These are phyloP conservation scores for Orycteropus afer DNA, from an alignment of 2,113 vertebrate species.

Conservation along the genomic window DNA sequence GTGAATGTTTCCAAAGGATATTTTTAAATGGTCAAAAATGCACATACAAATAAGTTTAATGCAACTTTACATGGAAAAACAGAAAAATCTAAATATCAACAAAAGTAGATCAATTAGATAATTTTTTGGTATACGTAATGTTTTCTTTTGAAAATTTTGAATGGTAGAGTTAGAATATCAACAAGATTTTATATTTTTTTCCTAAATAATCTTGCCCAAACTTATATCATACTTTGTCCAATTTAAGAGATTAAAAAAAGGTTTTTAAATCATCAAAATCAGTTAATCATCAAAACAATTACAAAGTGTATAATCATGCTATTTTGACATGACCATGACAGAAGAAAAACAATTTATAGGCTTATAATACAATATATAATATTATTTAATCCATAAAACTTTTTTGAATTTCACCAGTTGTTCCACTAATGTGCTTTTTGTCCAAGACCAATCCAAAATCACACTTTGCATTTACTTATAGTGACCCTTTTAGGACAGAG, in stretches of 20 bases:
- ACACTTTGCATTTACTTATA: neutral
- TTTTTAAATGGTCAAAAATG: constrained; percentile 36
- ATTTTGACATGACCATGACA: neutral
- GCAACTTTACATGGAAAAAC: neutral
- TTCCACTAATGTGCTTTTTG: neutral
- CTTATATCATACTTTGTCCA: neutral
- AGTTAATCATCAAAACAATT: neutral
- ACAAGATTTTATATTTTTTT: neutral
- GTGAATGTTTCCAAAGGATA: neutral
- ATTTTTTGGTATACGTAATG: neutral
- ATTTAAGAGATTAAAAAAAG: neutral
- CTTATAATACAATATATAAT: neutral
- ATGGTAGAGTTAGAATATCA: neutral
- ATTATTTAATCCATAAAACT: neutral
- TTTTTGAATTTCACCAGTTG: neutral
- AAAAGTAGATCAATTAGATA: constrained; percentile 11
- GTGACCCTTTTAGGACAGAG: too few species aligned
- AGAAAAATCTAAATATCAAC: constrained; percentile 12
- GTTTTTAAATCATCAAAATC: neutral
- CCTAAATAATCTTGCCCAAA: neutral
- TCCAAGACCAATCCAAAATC: neutral
- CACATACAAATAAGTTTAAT: neutral
- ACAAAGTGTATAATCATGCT: neutral
- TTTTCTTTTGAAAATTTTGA: neutral
- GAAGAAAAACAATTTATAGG: neutral